Conservation (phyloP, 2,113 vertebrate genomes). For the Calypte anna region DNA sequence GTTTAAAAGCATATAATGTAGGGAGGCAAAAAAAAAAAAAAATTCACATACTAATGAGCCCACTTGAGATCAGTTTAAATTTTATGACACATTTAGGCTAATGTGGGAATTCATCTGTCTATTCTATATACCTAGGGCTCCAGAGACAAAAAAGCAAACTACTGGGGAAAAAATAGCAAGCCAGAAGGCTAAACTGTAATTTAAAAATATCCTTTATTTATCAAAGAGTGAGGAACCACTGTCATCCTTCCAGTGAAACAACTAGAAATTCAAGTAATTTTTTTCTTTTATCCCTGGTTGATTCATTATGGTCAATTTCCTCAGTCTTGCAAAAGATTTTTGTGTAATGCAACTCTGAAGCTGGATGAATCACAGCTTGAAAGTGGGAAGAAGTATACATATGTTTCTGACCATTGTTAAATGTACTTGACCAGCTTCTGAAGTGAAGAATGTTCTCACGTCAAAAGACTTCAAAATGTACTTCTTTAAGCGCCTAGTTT, state of each 20-base stretch:
- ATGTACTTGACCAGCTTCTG: not conserved
- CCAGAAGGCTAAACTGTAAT: not conserved
- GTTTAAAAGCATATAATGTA: not conserved
- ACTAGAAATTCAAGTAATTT: not conserved
- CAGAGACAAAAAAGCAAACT: not conserved
- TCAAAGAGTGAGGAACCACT: not conserved
- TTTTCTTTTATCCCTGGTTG: not conserved
- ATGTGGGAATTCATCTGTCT: not conserved
- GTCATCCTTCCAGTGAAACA: not conserved
- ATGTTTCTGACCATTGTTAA: not conserved
- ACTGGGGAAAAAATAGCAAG: not conserved
- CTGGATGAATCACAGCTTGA: not conserved
- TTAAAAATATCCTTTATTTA: not conserved
- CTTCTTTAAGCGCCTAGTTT: not conserved
- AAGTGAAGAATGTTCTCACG: not conserved
- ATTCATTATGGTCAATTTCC: not conserved
- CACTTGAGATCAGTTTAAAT: not conserved
- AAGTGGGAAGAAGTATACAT: not conserved
- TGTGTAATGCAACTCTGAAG: not conserved
- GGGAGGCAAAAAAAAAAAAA: not conserved
- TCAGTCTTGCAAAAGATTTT: not conserved
- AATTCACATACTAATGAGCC: not conserved
- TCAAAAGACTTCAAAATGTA: not conserved
- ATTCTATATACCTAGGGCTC: not conserved
- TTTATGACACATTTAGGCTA: not conserved